Evolutionary conservation across 2,888 invertebrate species (phyloP), one percentile per base, ranked within the genome.

Genomic region (Sylvicola cinctus): DNA sequence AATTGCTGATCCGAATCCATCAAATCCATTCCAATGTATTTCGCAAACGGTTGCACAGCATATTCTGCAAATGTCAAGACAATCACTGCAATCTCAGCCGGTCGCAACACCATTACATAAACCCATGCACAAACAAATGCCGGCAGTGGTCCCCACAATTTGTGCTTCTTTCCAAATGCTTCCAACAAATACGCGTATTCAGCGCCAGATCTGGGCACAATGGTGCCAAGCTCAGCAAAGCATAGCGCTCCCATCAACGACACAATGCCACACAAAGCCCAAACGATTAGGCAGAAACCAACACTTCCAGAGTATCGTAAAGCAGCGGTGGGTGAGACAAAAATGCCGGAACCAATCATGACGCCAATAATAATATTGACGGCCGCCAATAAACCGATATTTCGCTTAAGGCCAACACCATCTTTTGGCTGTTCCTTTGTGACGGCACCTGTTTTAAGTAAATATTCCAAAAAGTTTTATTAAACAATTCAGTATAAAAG

Each of bases 341-440:
- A 88, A 40, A 87, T 83, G 34, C 87, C 87, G 7, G 84, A 84
- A 29, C 85, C 87, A 42, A 87, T 85, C 84, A 85, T 85, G 4
- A 84, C 83, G 34, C 84, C 80, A 10, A 84, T 66, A 42, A 87
- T 84, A 42, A 84, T 65, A 49, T 77, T 80, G 20, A 80, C 68
- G 5, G 84, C 85, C 32, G 83, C 79, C 49, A 80, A 69, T 2
- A 85, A 62, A 2, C 84, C 84, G 32, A 85, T 59, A 51, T 77
- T 74, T 43, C 80, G 60, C 52, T 74, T 74, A 41, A 83, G 65
- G 43, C 69, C 68, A 10, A 75, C 64, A n/a, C 55, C 54, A 39
- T 56, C 58, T 13, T 55, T 58, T 26, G 42, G 43, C 26, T 40
- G 37, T 26, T 46, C 48, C 34, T 51, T 52, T 32, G n/a, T n/a